Percentiles rank a stretch among this genome's conserved stretches.
Conservation (phyloP, 2,797 vertebrate genomes). For the Naso thynnoides region DNA sequence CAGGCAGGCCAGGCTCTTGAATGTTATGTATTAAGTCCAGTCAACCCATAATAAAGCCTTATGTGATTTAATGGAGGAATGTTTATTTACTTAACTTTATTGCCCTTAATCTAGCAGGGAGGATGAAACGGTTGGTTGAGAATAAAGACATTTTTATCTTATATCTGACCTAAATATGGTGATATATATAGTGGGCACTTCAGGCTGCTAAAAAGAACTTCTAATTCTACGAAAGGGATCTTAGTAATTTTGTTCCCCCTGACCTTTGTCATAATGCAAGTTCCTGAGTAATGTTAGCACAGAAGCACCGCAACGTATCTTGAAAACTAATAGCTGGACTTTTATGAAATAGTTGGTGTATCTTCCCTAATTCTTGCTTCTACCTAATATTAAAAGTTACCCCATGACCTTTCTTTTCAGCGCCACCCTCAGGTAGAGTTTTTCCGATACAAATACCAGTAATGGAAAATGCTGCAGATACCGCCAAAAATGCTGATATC, state of each 20-base stretch:
- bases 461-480: too few relatives aligned
- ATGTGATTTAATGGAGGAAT: not conserved
- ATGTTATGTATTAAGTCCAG: not conserved
- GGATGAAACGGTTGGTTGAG: slow-evolving; percentile 1
- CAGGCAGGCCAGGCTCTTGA: too few relatives aligned
- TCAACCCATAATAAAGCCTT: not conserved
- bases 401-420: slow-evolving; percentile 32
- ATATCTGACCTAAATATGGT: not conserved
- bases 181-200: not conserved
- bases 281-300: not conserved
- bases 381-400: not conserved
- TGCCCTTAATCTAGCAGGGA: not conserved
- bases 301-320: not conserved
- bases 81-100: not conserved
- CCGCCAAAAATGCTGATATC: too few relatives aligned
- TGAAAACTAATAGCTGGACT: not conserved
- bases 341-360: not conserved
- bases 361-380: slow-evolving; percentile 7
- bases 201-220: not conserved
- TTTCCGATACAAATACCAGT: too few relatives aligned
- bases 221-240: not conserved
- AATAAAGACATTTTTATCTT: not conserved
- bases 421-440: slow-evolving; percentile 36
- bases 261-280: not conserved
- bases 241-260: not conserved